Conservation (phyloP, 2,113 vertebrate genomes). For the Capreolus pygargus region DNA sequence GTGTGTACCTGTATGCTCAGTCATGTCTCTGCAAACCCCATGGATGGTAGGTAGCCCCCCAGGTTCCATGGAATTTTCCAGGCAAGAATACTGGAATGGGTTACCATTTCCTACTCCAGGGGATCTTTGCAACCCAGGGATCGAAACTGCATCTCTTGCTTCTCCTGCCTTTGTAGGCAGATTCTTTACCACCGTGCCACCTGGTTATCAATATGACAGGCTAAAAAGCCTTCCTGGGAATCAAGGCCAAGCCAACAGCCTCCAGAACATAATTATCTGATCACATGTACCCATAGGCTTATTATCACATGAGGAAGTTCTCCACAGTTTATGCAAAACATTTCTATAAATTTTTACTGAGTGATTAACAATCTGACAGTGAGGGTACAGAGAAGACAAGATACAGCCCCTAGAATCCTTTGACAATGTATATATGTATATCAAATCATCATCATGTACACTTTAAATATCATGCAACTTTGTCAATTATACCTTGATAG, state of each 20-base stretch:
- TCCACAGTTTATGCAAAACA: background rate
- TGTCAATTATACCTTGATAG: background rate
- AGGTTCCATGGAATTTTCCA: background rate
- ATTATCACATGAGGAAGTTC: background rate
- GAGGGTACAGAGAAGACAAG: background rate
- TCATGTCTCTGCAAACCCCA: background rate
- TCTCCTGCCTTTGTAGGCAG: background rate
- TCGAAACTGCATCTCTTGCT: background rate
- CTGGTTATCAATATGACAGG: background rate
- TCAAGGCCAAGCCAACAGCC: background rate
- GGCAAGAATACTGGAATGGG: background rate
- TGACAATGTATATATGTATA: background rate
- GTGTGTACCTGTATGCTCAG: background rate
- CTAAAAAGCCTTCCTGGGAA: background rate
- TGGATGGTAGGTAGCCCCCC: background rate
- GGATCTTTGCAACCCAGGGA: background rate
- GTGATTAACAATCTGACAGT: background rate
- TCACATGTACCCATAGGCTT: background rate
- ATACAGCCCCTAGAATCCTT: background rate
- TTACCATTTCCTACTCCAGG: background rate
- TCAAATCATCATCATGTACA: background rate
- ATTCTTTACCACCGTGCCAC: background rate
- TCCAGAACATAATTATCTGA: background rate
- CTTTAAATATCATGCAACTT: background rate
- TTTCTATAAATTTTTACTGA: background rate